These are phyloP conservation scores for Tokudaia tokunoshimensis DNA, from an alignment of 2,797 vertebrate species.

Conservation along the genomic window DNA sequence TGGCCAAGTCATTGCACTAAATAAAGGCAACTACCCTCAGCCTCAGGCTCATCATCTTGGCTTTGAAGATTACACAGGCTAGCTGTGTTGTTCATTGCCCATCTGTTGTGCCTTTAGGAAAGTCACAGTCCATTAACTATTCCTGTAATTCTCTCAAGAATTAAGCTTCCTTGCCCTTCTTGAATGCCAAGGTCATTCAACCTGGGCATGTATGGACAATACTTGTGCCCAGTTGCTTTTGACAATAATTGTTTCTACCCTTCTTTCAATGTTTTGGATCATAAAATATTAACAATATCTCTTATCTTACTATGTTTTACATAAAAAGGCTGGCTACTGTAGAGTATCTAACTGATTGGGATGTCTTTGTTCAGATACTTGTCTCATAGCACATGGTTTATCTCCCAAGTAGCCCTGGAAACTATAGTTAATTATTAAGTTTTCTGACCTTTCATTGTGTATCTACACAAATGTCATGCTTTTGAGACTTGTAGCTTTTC, in stretches of 20 bases:
- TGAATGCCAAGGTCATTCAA: slow-evolving; percentile 5
- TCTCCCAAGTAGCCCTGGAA: neutral
- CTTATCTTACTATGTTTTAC: neutral
- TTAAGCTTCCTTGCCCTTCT: neutral
- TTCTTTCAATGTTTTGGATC: neutral
- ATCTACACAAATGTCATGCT: neutral
- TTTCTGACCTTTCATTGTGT: neutral
- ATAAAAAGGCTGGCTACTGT: accelerated
- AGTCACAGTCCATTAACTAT: neutral
- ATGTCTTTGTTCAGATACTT: neutral
- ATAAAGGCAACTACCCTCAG: neutral
- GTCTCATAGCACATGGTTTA: neutral
- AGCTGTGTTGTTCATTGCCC: neutral
- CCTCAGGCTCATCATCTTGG: neutral
- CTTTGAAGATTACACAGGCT: neutral
- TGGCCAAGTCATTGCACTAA: neutral
- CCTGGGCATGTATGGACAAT: neutral
- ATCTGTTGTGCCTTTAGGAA: neutral
- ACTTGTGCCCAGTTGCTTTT: neutral
- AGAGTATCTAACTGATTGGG: accelerated
- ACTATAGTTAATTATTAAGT: neutral
- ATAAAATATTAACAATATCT: neutral
- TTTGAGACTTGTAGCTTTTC: neutral
- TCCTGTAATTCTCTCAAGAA: neutral
- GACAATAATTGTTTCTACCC: neutral